Conservation (phyloP, 1,140 invertebrate species). For the Drosophila subobscura region DNA sequence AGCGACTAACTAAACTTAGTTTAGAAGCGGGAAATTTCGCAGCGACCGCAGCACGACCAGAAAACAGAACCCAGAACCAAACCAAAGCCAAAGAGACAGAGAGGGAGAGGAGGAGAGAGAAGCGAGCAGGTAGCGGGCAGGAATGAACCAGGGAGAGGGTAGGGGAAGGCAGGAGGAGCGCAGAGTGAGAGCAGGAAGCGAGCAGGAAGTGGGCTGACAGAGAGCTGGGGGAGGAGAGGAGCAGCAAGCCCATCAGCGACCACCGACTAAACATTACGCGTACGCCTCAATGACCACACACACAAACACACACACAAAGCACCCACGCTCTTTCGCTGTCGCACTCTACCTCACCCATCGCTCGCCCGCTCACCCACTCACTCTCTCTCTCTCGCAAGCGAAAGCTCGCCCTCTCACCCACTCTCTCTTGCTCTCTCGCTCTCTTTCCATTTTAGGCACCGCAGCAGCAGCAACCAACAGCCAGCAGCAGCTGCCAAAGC, state of each 20-base stretch:
- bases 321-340: no score
- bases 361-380: background rate
- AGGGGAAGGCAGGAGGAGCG: background rate
- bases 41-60: constrained; percentile 51
- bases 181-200: background rate
- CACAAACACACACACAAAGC: constrained; percentile 14
- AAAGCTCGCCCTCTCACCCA: no score
- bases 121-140: background rate
- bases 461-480: background rate
- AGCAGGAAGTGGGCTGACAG: background rate
- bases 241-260: constrained; percentile 23
- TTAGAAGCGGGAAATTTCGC: constrained; percentile 49
- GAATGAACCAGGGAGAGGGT: background rate
- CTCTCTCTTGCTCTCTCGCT: background rate
- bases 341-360: no score
- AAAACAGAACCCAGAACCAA: constrained; percentile 51
- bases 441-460: constrained; percentile 33
- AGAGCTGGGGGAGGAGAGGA: background rate
- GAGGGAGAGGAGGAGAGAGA: background rate
- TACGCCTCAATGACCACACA: constrained; percentile 26
- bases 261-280: constrained; percentile 50
- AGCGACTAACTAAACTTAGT: constrained; percentile 35
- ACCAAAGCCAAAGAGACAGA: constrained; percentile 3
- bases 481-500: constrained; percentile 50
- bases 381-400: background rate